Conservation (phyloP, 2,113 vertebrate genomes). For the Odontesthes bonariensis region DNA sequence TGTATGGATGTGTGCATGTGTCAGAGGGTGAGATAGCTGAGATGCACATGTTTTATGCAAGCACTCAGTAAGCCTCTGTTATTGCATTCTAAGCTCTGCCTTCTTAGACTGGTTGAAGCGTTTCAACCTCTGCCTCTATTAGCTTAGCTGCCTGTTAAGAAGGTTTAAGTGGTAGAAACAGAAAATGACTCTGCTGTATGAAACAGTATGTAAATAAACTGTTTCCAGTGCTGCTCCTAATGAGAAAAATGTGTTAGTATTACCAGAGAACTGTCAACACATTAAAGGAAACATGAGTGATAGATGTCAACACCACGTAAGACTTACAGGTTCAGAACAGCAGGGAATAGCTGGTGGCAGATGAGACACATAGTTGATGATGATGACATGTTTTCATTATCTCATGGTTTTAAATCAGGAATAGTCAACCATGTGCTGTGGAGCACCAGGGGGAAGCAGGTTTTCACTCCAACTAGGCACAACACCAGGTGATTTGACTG, state of each 20-base stretch:
- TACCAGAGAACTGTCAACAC: slow-evolving; percentile 14
- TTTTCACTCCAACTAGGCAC: slow-evolving; percentile 57
- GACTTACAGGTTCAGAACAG: slow-evolving; percentile 37
- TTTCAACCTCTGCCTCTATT: slow-evolving; percentile 22
- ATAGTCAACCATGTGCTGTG: slow-evolving; percentile 43
- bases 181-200: background rate
- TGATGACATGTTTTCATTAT: slow-evolving; percentile 73
- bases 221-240: background rate
- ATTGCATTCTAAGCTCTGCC: slow-evolving; percentile 3
- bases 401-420: slow-evolving; percentile 67
- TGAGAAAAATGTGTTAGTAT: background rate
- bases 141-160: slow-evolving; percentile 20
- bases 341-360: slow-evolving; percentile 38
- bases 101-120: slow-evolving; percentile 18
- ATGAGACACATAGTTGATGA: slow-evolving; percentile 41
- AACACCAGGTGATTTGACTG: slow-evolving; percentile 69
- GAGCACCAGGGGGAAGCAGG: slow-evolving; percentile 47
- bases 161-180: background rate
- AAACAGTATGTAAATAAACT: slow-evolving; percentile 1
- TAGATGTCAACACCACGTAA: background rate
- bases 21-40: slow-evolving; percentile 7
- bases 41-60: slow-evolving; percentile 46
- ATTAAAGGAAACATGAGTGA: slow-evolving; percentile 9
- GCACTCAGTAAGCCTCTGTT: slow-evolving; percentile 19
- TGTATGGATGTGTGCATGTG: slow-evolving; percentile 16